Conservation (phyloP, 1,140 invertebrate genomes). For the Nephotettix cincticeps region DNA sequence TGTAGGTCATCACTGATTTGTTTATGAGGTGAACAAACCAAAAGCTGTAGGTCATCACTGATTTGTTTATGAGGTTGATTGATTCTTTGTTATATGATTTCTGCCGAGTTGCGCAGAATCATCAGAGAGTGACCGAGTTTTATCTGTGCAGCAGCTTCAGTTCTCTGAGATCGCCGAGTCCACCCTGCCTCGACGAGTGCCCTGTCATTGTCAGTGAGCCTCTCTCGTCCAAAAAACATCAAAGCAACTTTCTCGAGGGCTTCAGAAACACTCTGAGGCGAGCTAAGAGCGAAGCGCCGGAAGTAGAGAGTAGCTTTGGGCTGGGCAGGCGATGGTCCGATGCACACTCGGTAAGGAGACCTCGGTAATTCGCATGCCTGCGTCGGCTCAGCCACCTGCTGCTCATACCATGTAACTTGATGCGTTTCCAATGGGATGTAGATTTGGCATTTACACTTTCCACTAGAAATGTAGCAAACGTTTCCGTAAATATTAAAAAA, state of each 20-base stretch:
- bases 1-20: too few relatives aligned
- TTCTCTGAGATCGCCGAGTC: conserved; percentile 21
- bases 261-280: conserved; percentile 58
- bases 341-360: conserved; percentile 32
- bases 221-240: conserved; percentile 38
- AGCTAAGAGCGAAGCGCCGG: conserved; percentile 39
- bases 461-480: too few relatives aligned
- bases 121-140: neutral
- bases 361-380: neutral
- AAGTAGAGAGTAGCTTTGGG: conserved; percentile 40
- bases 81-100: too few relatives aligned
- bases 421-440: too few relatives aligned
- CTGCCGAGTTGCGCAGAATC: too few relatives aligned
- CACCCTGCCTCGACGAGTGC: conserved; percentile 25
- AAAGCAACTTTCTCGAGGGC: conserved; percentile 57
- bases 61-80: too few relatives aligned
- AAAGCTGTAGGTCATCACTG: too few relatives aligned
- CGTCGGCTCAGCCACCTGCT: neutral
- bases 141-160: conserved; percentile 12
- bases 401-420: too few relatives aligned
- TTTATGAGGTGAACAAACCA: too few relatives aligned
- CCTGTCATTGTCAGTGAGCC: conserved; percentile 31
- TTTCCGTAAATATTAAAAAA: too few relatives aligned
- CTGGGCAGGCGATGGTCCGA: conserved; percentile 28
- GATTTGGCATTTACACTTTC: too few relatives aligned